A percentile compares a stretch with the other conserved stretches of the same genome.
These are phyloP conservation scores for Litoditis marina DNA, from an alignment of 2,888 invertebrate genomes.

Conservation along the genomic window DNA sequence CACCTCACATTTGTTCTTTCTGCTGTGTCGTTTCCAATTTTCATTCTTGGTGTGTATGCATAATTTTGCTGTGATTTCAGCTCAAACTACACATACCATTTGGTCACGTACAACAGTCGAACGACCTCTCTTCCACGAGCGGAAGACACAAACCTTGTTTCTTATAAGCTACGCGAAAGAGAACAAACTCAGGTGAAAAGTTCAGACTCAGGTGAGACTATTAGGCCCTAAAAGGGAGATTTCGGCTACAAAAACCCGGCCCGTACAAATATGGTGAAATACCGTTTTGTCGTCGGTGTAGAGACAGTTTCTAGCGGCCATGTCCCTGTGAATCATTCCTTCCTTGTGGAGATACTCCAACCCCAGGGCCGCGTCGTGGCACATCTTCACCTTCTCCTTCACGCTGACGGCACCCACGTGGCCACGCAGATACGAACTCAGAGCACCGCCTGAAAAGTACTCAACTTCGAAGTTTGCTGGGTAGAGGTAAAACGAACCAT, in stretches of 20 bases:
- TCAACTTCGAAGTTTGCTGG: constrained; percentile 19
- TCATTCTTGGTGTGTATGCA: too few relatives aligned
- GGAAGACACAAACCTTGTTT: too few relatives aligned
- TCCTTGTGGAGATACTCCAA: constrained; percentile 1
- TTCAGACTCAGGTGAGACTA: too few relatives aligned
- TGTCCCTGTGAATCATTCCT: constrained; percentile 6
- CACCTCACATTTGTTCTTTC: too few relatives aligned
- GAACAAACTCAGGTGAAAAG: too few relatives aligned
- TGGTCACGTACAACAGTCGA: too few relatives aligned
- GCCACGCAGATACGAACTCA: neutral
- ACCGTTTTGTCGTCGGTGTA: constrained; percentile 8
- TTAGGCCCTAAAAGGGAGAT: neutral
- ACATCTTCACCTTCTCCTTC: constrained; percentile 8
- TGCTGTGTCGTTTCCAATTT: too few relatives aligned
- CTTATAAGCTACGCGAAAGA: too few relatives aligned
- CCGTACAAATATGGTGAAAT: too few relatives aligned
- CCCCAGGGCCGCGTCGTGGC: constrained; percentile 6
- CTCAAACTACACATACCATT: too few relatives aligned
- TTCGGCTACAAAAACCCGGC: neutral
- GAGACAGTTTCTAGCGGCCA: constrained; percentile 16
- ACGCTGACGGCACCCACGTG: neutral
- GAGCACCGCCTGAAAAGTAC: constrained; percentile 17
- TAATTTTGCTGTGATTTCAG: too few relatives aligned
- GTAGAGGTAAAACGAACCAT: neutral
- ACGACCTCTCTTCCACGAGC: too few relatives aligned